Base-by-base conservation (phyloP, 2,888 invertebrate species). In the Gymnosoma rotundatum region DNA sequence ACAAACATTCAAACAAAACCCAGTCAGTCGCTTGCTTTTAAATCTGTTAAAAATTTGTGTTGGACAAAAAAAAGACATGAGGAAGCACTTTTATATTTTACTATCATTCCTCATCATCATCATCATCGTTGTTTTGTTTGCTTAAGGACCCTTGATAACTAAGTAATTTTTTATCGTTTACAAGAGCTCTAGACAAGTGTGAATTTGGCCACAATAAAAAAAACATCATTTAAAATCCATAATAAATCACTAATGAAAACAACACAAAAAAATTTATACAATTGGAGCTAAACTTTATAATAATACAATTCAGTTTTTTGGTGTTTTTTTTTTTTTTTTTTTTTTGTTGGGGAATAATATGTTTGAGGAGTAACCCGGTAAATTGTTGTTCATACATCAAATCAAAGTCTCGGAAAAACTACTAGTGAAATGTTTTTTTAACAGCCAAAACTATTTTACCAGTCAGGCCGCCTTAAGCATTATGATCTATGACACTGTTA, bases 101-200 rank as follows among this genome's bases (percentile, higher is more conserved):
- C 48, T 50, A 5, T 70, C 38, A 50, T 32, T 32, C 42, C 6
- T 70, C 38, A 52, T 75, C 21, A 56, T 58, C n/a, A 66, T 61
- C 75, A 69, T 61, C 32, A 69, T 32, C 58, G 58, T 21, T 72
- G 63, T 38, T 66, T 69, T 61, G 20, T 70, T 60, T 76, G 21
- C n/a, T 73, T 52, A 69, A 85, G 83, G 74, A 73, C 58, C 69
- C 48, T 76, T 82, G 60, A 69, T 58, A 81, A 80, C 2, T 61
- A 12, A 16, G 48, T 63, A 21, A 25, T 45, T 54, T 56, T 56
- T 64, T 54, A 14, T 21, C 25, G 9, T 20, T 75, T 69, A 84
- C 63, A 78, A 84, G 84, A 78, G 83, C 75, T 81, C 60, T 73
- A 78, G 66, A 83, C 72, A 86, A 86, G 87, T 87, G 87, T 85